Evolutionary conservation across 2,888 invertebrate species (phyloP).

Genomic region (Sacculina carcini): DNA sequence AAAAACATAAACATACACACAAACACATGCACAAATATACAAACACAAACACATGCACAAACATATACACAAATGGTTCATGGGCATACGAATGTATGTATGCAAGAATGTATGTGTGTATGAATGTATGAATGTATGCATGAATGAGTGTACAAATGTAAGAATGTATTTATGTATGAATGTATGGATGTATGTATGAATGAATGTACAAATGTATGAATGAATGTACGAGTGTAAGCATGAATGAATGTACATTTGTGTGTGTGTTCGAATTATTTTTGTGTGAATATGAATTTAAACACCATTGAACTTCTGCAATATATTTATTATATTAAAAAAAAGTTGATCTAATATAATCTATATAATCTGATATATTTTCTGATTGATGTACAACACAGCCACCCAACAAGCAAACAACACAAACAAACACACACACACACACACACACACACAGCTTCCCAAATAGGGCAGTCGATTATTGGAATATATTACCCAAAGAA

Average conservation of each 20-base stretch:
- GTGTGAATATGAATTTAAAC: constrained; percentile 1
- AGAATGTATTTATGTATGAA: neutral
- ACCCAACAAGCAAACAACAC: too few species aligned
- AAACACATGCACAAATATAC: neutral
- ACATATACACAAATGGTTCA: neutral
- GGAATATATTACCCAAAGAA: too few species aligned
- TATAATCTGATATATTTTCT: too few species aligned
- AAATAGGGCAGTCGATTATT: too few species aligned
- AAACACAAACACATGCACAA: neutral
- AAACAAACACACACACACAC: too few species aligned
- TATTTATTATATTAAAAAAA: too few species aligned
- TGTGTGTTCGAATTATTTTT: neutral
- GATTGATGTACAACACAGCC: too few species aligned
- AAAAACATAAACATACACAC: neutral
- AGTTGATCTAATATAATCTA: too few species aligned
- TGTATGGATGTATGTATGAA: constrained; percentile 1
- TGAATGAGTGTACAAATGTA: neutral
- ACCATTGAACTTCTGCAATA: too few species aligned
- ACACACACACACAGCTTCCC: too few species aligned
- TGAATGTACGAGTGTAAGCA: neutral
- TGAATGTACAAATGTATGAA: neutral
- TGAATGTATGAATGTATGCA: neutral
- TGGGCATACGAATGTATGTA: neutral
- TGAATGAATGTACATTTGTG: neutral
- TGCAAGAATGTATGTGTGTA: neutral